Conservation (phyloP, 1,140 invertebrate genomes). For the Dinoponera quadriceps region DNA sequence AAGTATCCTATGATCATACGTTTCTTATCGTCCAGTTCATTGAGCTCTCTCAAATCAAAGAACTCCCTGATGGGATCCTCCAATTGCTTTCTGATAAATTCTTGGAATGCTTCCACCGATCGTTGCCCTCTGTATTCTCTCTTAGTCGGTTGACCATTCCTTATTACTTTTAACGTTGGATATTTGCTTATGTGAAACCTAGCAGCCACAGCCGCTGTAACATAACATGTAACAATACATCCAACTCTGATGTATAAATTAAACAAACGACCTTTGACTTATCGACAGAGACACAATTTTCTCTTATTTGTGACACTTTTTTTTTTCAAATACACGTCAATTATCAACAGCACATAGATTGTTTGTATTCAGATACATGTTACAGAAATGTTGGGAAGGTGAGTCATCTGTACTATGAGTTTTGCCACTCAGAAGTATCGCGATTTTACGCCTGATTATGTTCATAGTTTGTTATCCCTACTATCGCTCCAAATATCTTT, state of each 20-base stretch:
- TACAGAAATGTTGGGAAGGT: too few species aligned
- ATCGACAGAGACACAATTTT: too few species aligned
- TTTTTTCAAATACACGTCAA: too few species aligned
- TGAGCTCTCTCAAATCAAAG: slow-evolving; percentile 90
- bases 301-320: too few species aligned
- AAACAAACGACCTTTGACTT: too few species aligned
- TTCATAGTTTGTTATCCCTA: too few species aligned
- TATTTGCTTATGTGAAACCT: slow-evolving; percentile 99
- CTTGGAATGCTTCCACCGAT: slow-evolving; percentile 93
- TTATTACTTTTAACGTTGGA: slow-evolving; percentile 98
- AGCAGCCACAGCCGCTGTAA: slow-evolving; percentile 91
- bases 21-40: slow-evolving; percentile 94
- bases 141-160: slow-evolving; percentile 97
- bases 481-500: too few species aligned
- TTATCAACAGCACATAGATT: too few species aligned
- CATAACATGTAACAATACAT: slow-evolving; percentile 54
- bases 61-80: slow-evolving; percentile 96
- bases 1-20: slow-evolving; percentile 98
- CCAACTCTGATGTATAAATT: slow-evolving; percentile 2
- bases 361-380: too few species aligned
- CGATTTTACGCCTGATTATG: too few species aligned
- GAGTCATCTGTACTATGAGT: too few species aligned
- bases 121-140: slow-evolving; percentile 96
- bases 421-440: too few species aligned
- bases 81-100: slow-evolving; percentile 95